Conservation (phyloP, 1,140 invertebrate genomes). For the Spodoptera litura region DNA sequence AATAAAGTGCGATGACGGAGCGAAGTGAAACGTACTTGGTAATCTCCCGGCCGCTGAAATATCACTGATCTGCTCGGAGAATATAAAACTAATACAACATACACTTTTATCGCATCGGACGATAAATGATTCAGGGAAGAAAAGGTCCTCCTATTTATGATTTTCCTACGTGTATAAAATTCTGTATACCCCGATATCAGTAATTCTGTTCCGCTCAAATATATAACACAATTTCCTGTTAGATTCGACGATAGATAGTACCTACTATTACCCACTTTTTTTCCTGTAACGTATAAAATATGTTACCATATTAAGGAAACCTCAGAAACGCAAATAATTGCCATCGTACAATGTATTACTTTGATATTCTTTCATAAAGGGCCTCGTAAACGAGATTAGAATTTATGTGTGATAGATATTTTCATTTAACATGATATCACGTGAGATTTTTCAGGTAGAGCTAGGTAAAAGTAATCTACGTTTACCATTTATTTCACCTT, state of each 20-base stretch:
- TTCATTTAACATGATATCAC: no score
- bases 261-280: not conserved
- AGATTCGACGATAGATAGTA: constrained; percentile 12
- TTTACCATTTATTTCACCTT: no score
- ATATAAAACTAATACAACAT: constrained; percentile 38
- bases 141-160: constrained; percentile 41
- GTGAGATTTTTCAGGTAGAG: no score
- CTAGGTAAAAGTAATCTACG: no score
- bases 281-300: not conserved
- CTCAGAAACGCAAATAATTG: not conserved
- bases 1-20: constrained; percentile 27
- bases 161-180: constrained; percentile 40
- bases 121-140: constrained; percentile 42
- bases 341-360: not conserved
- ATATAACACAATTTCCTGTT: constrained; percentile 27
- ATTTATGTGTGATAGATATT: no score
- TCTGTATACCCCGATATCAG: constrained; percentile 27
- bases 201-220: constrained; percentile 31
- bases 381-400: no score
- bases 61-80: constrained; percentile 23
- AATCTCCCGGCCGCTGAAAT: constrained; percentile 5
- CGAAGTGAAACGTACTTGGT: not conserved
- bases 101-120: constrained; percentile 28
- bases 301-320: not conserved
- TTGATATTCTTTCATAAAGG: not conserved